phyloP scores from a whole-genome alignment of 2,888 invertebrate species.

The Epiblema foenella region DNA sequence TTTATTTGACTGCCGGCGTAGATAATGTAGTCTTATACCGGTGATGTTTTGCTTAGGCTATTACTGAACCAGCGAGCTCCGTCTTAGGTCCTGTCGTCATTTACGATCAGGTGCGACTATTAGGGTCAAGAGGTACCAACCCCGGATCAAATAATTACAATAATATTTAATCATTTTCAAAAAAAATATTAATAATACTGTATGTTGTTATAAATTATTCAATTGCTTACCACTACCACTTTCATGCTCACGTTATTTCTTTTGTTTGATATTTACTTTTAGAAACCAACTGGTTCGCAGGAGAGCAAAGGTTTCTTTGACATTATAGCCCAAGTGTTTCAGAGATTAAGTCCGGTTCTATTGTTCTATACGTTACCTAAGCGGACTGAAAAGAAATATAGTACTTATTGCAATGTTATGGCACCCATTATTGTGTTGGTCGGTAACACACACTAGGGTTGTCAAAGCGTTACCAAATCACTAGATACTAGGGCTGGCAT shows the following conservation, averaged over 20 bases:
- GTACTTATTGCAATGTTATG: constrained; percentile 1
- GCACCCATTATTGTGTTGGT: constrained; percentile 7
- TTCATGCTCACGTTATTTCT: constrained; percentile 5
- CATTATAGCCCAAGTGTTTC: background rate
- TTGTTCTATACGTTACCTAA: constrained; percentile 39
- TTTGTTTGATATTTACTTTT: background rate
- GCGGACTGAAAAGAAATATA: constrained; percentile 8
- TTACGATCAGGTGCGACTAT: no score
- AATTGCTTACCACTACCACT: constrained; percentile 19
- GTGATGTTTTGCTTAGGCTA: no score
- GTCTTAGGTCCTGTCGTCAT: no score
- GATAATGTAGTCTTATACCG: no score
- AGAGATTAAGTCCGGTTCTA: background rate
- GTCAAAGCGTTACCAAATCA: background rate
- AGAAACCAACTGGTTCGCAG: constrained; percentile 6
- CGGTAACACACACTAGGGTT: constrained; percentile 6
- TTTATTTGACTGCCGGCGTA: no score
- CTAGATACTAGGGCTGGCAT: background rate
- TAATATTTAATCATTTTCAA: no score
- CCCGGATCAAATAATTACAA: no score
- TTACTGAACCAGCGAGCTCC: no score
- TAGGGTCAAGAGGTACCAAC: no score
- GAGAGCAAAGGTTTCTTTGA: background rate
- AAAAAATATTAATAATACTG: no score
- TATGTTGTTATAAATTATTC: background rate